phyloP scores from a whole-genome alignment of 2,888 invertebrate species.

The Spatulosminthurus flaviceps region DNA sequence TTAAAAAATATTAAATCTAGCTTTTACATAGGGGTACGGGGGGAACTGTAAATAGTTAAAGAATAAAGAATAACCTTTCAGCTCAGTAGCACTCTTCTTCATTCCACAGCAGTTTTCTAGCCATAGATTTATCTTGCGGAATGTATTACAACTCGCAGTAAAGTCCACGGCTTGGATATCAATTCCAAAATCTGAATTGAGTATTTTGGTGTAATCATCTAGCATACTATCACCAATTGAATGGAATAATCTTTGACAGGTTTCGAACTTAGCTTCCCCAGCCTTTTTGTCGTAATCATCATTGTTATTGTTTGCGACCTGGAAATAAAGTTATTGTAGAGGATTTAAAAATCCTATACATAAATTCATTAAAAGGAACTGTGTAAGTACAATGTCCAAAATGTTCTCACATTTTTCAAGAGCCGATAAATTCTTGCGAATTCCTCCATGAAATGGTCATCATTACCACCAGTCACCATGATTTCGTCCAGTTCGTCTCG shows the following conservation, averaged over 20 bases:
- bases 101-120: not conserved
- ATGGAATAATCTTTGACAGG: slow-evolving; percentile 7
- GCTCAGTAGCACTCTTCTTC: not conserved
- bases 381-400: too few species aligned
- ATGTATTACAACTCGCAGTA: not conserved
- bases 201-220: slow-evolving; percentile 10
- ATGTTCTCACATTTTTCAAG: not conserved
- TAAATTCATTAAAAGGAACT: too few species aligned
- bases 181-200: not conserved
- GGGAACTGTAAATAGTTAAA: not conserved
- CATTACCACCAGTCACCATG: not conserved
- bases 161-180: slow-evolving; percentile 12
- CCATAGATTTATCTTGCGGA: slow-evolving; percentile 19
- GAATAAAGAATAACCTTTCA: not conserved
- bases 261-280: not conserved
- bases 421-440: not conserved
- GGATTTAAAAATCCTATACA: too few species aligned
- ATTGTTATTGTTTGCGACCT: slow-evolving; percentile 11
- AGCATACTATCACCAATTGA: slow-evolving; percentile 2
- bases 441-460: slow-evolving; percentile 18
- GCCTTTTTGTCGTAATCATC: not conserved
- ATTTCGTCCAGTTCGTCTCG: not conserved
- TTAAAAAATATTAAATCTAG: not conserved
- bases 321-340: not conserved
- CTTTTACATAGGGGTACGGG: too few species aligned